Base-by-base conservation (phyloP, 2,888 invertebrate species). In the Protophormia terraenovae region DNA sequence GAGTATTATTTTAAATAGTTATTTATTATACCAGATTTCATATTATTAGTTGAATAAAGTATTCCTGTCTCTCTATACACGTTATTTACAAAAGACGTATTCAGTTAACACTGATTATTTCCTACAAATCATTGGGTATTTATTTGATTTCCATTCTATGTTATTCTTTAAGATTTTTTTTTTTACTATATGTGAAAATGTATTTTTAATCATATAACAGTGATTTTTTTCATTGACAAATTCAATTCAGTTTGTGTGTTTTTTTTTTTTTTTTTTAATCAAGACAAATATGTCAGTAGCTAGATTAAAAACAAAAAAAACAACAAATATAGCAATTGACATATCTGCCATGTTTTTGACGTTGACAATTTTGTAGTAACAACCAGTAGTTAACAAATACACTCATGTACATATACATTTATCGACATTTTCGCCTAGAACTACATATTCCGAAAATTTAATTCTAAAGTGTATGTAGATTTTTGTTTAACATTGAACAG, bases 11-110 rank as follows among this genome's bases (percentile, higher is more conserved):
- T 6, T 1, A 64, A 29, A 69, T 55, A 41, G 7, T n/a, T 38
- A n/a, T 41, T 41, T 67, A n/a, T 47, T 62, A 69, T 82, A 87
- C 87, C 86, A 85, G 78, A 50, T 71, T 84, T 87, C 86, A 86
- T 86, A 62, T 29, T 53, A n/a, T 7, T 58, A n/a, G 27, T 50
- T 50, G n/a, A 22, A 19, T 19, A n/a, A 45, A 16, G n/a, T 22
- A 16, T 73, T 76, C n/a, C n/a, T 22, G 29, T 19, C 72, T 16
- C 38, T 47, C 41, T 69, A 64, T 81, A 75, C 6, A 45, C 50
- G 76, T 84, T 73, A 16, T 73, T 81, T 27, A 16, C 67, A 35
- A 22, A 35, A 71, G 64, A 82, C 69, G 75, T n/a, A 66, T 50
- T 41, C 27, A 32, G 45, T 75, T 32, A 58, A 71, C 71, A 85